Base-by-base conservation (phyloP, 2,113 vertebrate genomes). In the Tautogolabrus adspersus region DNA sequence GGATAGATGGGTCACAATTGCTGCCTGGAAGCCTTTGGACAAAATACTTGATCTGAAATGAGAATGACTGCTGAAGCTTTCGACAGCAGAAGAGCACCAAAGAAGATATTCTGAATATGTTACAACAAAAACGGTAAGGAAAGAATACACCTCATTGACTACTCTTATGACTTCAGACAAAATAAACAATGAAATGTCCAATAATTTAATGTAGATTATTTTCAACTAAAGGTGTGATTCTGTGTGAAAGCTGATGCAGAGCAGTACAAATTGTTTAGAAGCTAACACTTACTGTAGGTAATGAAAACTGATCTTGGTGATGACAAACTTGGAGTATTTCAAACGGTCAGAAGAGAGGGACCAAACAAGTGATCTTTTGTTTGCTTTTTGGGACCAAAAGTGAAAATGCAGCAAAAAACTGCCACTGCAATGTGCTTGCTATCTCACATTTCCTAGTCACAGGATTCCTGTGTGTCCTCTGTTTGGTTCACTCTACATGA, bases 391-490 rank as follows among this genome's bases (percentile, higher is more conserved):
- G 40, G 40, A 54, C 38, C 60, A 52, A 30, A 76, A 59, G 30
- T 11, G 44, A 65, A n/a, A 71, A 6, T 47, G 21, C 7, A 18
- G 5, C 6, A 3, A 34, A 34, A 34, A 34, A 34, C 30, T 34
- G 47, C 42, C 57, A 21, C 19, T 69, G 37, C 7, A 9, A 15
- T 63, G 34, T 38, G 2, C 11, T 68, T 13, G 77, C 44, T 15
- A 66, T 80, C 77, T 77, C 62, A 16, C 66, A 22, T 77, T 85
- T 51, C 66, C 66, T 47, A 62, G 72, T 79, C 74, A 77, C 65
- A 80, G 21, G 37, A 72, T 66, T 52, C 49, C 66, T 47, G 75
- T 69, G 37, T 56, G 49, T 72, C 9, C 44, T 16, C 69, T 67
- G 58, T 40, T 42, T 79, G 38, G 23, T 44, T 73, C 51, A 56